phyloP scores from a whole-genome alignment of 2,113 vertebrate genomes.

The Otis tarda region DNA sequence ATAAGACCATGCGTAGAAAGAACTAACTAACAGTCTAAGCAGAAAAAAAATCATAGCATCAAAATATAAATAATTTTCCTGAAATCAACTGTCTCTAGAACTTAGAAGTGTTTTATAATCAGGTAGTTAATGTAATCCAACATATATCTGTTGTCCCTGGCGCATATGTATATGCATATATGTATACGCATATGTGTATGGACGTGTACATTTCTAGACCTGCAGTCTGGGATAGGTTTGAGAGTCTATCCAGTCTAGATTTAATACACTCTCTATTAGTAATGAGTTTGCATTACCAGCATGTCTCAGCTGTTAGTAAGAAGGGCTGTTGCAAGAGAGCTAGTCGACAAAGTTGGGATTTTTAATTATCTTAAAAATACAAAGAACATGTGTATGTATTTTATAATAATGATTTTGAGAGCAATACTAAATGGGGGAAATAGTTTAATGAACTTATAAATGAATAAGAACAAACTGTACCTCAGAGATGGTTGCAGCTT shows the following conservation, averaged over 20 bases:
- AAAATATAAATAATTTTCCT: neutral
- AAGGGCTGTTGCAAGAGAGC: neutral
- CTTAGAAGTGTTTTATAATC: neutral
- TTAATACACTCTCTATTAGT: neutral
- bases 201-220: neutral
- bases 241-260: neutral
- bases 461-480: slow-evolving; percentile 35
- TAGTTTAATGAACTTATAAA: slow-evolving; percentile 64
- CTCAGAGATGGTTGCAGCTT: slow-evolving; percentile 50
- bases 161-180: neutral
- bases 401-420: slow-evolving; percentile 45
- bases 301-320: neutral
- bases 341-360: neutral
- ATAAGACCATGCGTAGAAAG: neutral
- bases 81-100: neutral
- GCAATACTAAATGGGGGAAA: slow-evolving; percentile 17
- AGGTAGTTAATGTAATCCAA: neutral
- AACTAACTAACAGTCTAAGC: neutral
- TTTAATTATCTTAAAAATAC: neutral
- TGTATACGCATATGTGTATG: neutral
- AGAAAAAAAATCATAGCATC: neutral
- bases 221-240: neutral
- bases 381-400: neutral
- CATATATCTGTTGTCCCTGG: neutral
- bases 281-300: neutral